Evolutionary conservation across 2,888 invertebrate genomes (phyloP), one percentile per base, ranked within the genome.

Genomic region (Plagodis dolabraria): DNA sequence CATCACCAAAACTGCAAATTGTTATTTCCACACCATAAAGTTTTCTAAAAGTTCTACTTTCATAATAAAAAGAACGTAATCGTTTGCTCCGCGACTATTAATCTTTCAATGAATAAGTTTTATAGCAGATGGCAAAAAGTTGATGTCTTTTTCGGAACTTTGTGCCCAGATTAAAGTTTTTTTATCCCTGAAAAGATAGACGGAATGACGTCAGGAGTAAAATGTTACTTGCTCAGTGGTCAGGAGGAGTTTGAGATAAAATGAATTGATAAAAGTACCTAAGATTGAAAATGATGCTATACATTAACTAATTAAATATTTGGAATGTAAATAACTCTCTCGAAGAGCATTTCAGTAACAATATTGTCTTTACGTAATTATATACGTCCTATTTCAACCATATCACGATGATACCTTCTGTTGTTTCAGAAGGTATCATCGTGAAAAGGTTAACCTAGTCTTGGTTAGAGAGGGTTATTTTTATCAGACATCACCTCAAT

Each of bases 1-100:
- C 75, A 75, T 79, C 69, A 82, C 86, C 89, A 75, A 77, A 79
- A 86, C 79, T 86, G 87, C 92, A 91, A 92, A 92, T 92, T 91
- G 86, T 87, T 82, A 81, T 86, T 92, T 92, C 91, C 92, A 87
- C 82, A 72, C 85, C 85, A 92, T 92, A 87, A 89, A 90, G 47
- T 87, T 87, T 85, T 83, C 76, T 80, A 79, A 88, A 85, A 85
- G 79, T 83, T 72, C 64, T 70, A 72, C 75, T 77, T 70, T 72
- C 68, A 70, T 72, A 68, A 67, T 75, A 67, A 71, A 75, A 76
- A 80, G 77, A 78, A 84, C 79, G 75, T 74, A 79, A 76, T 73
- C 63, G 72, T 71, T 74, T 69, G 74, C 69, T 64, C 63, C 69
- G 69, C 65, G 72, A 84, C 89, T 83, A 92, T 92, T 89, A 90